These are phyloP conservation scores for Diuraphis noxia DNA, from an alignment of 1,140 invertebrate genomes.

Conservation along the genomic window DNA sequence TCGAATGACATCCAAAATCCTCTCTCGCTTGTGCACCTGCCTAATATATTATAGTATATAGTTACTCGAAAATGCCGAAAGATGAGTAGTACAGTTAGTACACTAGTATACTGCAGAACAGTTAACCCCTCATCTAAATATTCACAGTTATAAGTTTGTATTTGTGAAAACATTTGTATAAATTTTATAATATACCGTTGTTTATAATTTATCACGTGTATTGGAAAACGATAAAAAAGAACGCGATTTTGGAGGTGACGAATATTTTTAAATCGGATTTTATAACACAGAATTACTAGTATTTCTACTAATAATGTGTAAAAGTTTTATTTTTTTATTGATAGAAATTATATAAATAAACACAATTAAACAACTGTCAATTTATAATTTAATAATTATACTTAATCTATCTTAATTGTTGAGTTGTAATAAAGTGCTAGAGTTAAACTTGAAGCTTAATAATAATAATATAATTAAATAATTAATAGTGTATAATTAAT, in stretches of 20 bases:
- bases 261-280: neutral
- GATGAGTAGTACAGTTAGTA: too few species aligned
- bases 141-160: neutral
- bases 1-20: slow-evolving; percentile 4
- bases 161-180: neutral
- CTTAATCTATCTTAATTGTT: too few species aligned
- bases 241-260: too few species aligned
- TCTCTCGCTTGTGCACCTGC: neutral
- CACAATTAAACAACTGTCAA: too few species aligned
- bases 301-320: neutral
- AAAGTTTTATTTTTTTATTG: neutral
- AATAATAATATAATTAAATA: too few species aligned
- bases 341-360: neutral
- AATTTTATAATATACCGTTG: neutral
- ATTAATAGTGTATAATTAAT: neutral
- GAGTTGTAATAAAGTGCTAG: too few species aligned
- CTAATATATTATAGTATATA: neutral
- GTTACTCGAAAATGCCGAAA: neutral
- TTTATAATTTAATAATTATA: too few species aligned
- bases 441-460: too few species aligned
- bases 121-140: neutral
- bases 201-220: neutral
- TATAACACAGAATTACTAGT: neutral
- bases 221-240: neutral
- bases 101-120: too few species aligned